These are phyloP conservation scores for Dolichallabes microphthalmus DNA, from an alignment of 2,113 vertebrate genomes.

Conservation along the genomic window DNA sequence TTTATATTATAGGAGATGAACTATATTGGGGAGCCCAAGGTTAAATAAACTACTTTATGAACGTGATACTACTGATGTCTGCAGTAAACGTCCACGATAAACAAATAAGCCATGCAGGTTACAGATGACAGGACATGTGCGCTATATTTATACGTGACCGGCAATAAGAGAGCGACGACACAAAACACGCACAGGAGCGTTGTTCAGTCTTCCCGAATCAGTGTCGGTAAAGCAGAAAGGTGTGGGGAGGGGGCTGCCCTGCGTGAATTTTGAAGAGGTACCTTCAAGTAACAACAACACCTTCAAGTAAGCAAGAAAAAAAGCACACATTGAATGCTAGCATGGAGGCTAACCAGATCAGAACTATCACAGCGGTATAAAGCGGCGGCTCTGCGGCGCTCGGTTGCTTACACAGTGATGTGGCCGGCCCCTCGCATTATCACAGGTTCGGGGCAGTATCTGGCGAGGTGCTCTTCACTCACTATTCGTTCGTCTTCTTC, in stretches of 20 bases:
- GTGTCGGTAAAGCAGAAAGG: conserved; percentile 13
- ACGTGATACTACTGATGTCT: neutral
- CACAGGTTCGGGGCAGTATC: conserved; percentile 89
- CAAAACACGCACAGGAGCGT: neutral
- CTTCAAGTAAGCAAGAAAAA: conserved; percentile 17
- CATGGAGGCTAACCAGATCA: conserved; percentile 43
- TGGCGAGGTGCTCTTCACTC: conserved; percentile 84
- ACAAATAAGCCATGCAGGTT: neutral
- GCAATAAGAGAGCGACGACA: conserved; percentile 27
- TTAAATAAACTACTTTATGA: neutral
- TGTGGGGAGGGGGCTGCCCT: conserved; percentile 29
- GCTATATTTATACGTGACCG: neutral
- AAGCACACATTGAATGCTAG: conserved; percentile 40
- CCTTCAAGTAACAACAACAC: conserved; percentile 29
- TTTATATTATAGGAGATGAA: neutral
- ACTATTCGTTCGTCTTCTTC: conserved; percentile 89
- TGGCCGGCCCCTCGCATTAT: conserved; percentile 93
- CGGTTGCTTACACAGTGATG: conserved; percentile 92
- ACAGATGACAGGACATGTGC: neutral
- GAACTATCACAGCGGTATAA: conserved; percentile 36
- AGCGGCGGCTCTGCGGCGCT: conserved; percentile 9
- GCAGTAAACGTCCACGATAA: neutral
- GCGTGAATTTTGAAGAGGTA: conserved; percentile 33
- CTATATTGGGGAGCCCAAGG: neutral
- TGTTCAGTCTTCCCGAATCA: conserved; percentile 24